Base-by-base conservation (phyloP, 2,888 invertebrate species). In the Drosophila ochracea region DNA sequence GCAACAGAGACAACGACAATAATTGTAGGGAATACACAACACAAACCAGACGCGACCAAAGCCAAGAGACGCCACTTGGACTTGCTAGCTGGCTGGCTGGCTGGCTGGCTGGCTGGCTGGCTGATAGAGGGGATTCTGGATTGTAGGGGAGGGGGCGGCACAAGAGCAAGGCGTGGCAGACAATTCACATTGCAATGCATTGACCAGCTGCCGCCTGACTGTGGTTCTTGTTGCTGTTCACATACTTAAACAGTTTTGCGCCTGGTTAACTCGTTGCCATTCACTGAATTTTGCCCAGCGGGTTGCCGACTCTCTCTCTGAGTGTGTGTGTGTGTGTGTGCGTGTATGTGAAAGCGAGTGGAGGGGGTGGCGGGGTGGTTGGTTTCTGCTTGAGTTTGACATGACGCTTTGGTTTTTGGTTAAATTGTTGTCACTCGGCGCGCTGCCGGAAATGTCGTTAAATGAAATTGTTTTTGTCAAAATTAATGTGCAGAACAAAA, bases 381-480 rank as follows among this genome's bases (percentile, higher is more conserved):
- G 6, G 19, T 31, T 25, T 25, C 25, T 30, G 16, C n/a, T 19
- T 41, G 43, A 47, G 16, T 37, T 68, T 30, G 41, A 58, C 21
- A 58, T 59, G 50, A 50, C 50, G 54, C 52, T 67, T 64, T 62
- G 67, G 68, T 59, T 66, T 70, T 69, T 58, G 67, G 65, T 67
- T 53, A 61, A 73, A 64, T 61, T 68, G 70, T 65, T 58, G 47
- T 54, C 61, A 53, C 58, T 67, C 41, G 57, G 41, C 57, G 60
- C 69, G 68, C 65, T 78, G 82, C 82, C 84, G 87, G 84, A 82
- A 86, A 84, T 84, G 87, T 84, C 87, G 84, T 82, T 82, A 86
- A 83, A 83, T 84, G 69, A 84, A 84, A 83, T 83, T 79, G 83
- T 86, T 83, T 83, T 83, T 86, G 84, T 84, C 87, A 86, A 83